Percentiles rank a stretch among this genome's conserved stretches.
These are phyloP conservation scores for Drosophila pseudotakahashii DNA, from an alignment of 2,888 invertebrate genomes.

Conservation along the genomic window DNA sequence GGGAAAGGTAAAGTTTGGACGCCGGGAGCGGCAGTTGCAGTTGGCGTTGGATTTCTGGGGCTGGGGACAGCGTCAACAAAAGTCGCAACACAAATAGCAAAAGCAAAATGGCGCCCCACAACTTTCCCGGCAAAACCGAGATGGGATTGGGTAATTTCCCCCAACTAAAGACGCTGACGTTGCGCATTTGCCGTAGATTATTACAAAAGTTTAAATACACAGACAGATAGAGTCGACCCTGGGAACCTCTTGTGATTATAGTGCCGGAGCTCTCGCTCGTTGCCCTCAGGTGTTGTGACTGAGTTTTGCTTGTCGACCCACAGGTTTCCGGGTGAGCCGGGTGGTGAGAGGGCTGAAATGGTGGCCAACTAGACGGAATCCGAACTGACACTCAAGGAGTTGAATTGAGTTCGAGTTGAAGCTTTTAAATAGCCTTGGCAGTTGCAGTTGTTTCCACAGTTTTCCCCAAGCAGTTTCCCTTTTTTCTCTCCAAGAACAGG, in stretches of 20 bases:
- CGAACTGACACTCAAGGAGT: constrained; percentile 48
- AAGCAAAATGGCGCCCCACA: constrained; percentile 72
- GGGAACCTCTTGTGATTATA: constrained; percentile 46
- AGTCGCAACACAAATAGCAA: constrained; percentile 73
- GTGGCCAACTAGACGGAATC: constrained; percentile 33
- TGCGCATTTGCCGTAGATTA: constrained; percentile 77
- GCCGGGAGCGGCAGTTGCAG: constrained; percentile 50
- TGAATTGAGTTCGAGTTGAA: constrained; percentile 54
- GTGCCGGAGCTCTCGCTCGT: constrained; percentile 29
- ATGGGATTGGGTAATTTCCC: constrained; percentile 5
- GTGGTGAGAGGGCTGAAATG: not conserved
- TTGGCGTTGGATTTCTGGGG: constrained; percentile 35
- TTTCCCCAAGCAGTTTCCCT: constrained; percentile 40
- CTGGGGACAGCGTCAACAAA: constrained; percentile 67
- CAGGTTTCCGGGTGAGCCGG: constrained; percentile 10
- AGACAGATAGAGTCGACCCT: constrained; percentile 47
- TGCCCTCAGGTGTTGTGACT: constrained; percentile 68
- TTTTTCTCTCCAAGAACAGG: constrained; percentile 22
- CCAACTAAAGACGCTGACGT: constrained; percentile 64
- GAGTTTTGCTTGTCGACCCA: constrained; percentile 58
- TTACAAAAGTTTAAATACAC: constrained; percentile 77
- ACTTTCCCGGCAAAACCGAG: constrained; percentile 38
- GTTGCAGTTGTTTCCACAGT: constrained; percentile 60
- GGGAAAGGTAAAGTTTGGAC: constrained; percentile 74
- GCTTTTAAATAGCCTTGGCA: constrained; percentile 66